These are phyloP conservation scores for Prionailurus bengalensis DNA, from an alignment of 2,113 vertebrate genomes.

Conservation along the genomic window DNA sequence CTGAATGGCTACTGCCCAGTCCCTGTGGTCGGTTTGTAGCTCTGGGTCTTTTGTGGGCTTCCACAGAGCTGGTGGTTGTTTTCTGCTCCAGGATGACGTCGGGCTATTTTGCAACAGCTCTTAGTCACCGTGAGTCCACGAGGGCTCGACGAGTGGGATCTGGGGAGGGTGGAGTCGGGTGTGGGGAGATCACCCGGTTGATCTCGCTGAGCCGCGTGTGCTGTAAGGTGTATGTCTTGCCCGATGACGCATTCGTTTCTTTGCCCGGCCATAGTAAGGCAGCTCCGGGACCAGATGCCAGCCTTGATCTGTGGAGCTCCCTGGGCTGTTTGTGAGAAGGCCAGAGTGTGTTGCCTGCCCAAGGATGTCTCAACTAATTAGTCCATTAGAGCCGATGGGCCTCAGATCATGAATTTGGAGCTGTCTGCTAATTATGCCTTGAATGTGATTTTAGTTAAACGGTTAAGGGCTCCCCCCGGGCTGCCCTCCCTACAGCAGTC, in stretches of 20 bases:
- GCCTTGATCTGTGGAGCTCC: conserved; percentile 65
- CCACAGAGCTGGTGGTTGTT: not conserved
- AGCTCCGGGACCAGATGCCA: conserved; percentile 76
- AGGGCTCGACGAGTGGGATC: not conserved
- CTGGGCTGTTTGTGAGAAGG: conserved; percentile 77
- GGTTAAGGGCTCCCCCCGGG: conserved; percentile 85
- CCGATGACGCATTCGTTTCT: not conserved
- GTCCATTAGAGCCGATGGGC: conserved; percentile 83
- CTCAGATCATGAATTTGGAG: conserved; percentile 85
- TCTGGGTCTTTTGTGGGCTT: not conserved
- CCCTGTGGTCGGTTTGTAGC: conserved; percentile 31
- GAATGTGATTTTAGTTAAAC: conserved; percentile 88
- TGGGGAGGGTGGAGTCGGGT: not conserved
- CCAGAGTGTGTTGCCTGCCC: conserved; percentile 76
- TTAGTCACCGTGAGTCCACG: not conserved
- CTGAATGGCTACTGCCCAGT: not conserved
- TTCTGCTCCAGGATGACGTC: not conserved
- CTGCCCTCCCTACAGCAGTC: conserved; percentile 82
- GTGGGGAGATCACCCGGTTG: not conserved
- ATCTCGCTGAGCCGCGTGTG: not conserved
- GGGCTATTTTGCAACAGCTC: not conserved
- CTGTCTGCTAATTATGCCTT: conserved; percentile 87
- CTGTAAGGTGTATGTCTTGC: conserved; percentile 61
- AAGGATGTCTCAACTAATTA: conserved; percentile 87
- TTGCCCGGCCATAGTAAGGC: not conserved